Conservation (phyloP, 2,888 invertebrate genomes). For the Meghimatium bilineatum region DNA sequence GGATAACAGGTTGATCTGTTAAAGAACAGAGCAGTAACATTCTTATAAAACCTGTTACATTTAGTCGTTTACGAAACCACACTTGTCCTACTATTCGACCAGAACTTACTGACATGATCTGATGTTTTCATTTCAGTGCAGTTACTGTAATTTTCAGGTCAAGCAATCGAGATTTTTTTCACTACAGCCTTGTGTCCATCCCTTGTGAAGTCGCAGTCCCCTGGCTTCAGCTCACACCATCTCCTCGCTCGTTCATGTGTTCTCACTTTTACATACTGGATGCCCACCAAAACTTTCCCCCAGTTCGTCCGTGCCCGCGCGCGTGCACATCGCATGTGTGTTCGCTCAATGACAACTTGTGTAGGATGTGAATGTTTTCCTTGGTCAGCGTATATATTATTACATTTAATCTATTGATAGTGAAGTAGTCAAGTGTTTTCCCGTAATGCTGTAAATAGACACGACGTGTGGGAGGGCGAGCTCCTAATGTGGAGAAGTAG, state of each 20-base stretch:
- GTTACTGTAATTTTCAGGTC: not conserved
- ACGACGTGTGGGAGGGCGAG: too few relatives aligned
- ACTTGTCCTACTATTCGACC: not conserved
- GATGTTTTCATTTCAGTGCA: not conserved
- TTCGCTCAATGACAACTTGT: not conserved
- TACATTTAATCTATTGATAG: too few relatives aligned
- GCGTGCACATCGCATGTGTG: not conserved
- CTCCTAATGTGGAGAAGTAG: too few relatives aligned
- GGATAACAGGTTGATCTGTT: not conserved
- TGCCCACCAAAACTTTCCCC: not conserved
- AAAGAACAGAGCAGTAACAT: not conserved
- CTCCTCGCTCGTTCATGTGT: not conserved
- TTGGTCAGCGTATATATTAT: too few relatives aligned
- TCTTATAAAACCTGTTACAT: not conserved
- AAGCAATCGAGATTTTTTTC: not conserved
- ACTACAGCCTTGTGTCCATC: not conserved
- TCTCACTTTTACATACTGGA: not conserved
- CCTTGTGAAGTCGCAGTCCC: too few relatives aligned
- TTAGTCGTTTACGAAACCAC: not conserved
- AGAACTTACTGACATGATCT: not conserved
- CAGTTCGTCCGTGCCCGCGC: not conserved
- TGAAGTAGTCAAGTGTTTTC: too few relatives aligned
- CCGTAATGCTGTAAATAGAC: too few relatives aligned
- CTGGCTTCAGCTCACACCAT: constrained; percentile 3
- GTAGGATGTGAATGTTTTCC: too few relatives aligned